Evolutionary conservation across 1,140 invertebrate species (phyloP).

Genomic region (Teleopsis dalmanni): DNA sequence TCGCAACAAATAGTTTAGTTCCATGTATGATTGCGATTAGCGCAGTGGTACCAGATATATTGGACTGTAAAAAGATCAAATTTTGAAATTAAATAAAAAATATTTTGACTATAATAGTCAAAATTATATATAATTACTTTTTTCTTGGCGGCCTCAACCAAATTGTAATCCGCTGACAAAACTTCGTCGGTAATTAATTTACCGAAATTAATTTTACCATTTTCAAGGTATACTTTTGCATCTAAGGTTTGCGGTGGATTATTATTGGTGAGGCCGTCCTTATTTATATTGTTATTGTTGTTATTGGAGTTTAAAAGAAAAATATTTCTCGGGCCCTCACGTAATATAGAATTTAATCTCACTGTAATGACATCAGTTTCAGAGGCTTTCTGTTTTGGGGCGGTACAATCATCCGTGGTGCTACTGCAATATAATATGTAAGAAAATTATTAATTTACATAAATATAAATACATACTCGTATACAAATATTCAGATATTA

Average conservation of each 20-base stretch:
- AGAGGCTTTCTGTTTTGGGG: constrained; percentile 7
- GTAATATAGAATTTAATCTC: constrained; percentile 32
- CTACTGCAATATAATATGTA: constrained; percentile 3
- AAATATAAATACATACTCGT: no score
- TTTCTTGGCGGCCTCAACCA: constrained; percentile 73
- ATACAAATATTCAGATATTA: no score
- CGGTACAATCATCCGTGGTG: constrained; percentile 14
- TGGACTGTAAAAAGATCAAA: constrained; percentile 36
- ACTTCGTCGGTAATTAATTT: constrained; percentile 80
- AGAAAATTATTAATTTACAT: background rate
- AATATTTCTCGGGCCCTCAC: constrained; percentile 13
- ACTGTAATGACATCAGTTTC: constrained; percentile 32
- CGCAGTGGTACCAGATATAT: constrained; percentile 90
- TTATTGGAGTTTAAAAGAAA: constrained; percentile 13
- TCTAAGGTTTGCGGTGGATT: constrained; percentile 39
- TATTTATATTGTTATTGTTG: constrained; percentile 31
- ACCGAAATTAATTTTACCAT: constrained; percentile 67
- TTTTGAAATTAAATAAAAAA: background rate
- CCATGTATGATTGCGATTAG: constrained; percentile 79
- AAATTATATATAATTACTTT: constrained; percentile 46
- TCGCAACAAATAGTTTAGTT: constrained; percentile 79
- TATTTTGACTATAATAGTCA: background rate
- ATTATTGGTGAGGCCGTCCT: constrained; percentile 15
- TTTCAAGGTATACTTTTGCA: constrained; percentile 56
- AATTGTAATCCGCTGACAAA: constrained; percentile 65